Evolutionary conservation across 2,113 vertebrate species (phyloP), one percentile per base, ranked within the genome.

Genomic region (Antechinus flavipes): DNA sequence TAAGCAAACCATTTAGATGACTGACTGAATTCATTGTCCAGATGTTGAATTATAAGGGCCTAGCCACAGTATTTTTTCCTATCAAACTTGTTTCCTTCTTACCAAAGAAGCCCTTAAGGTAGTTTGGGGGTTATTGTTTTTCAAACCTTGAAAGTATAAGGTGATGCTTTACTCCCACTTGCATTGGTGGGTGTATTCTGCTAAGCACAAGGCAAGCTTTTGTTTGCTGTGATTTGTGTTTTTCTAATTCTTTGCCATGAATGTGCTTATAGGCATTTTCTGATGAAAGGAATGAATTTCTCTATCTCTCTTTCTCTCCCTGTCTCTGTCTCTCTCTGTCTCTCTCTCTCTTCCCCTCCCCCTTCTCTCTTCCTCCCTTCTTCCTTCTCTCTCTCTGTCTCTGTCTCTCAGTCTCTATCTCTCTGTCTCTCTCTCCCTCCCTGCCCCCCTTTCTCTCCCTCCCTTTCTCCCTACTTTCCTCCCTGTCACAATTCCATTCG

Each of bases 231-330:
- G 25, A 89, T 91, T 93, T 95, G 42, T 91, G 84, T 54, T 95
- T 61, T 97, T 96, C 90, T 96, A 76, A 91, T 97, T 97, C 42
- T 94, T 95, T 93, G 14, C 54, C 68, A 76, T 42, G 68, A 76
- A 76, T 76, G 68, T 76, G 35, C 68, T 76, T 42, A 76, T 76
- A 76, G 35, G 35, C 68, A 76, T 76, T 42, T 76, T 16, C 68
- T 76, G 68, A 76, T n/a, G 35, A 76, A 42, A 76, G 61, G 61
- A 76, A 76, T n/a, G 30, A 8, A 61, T 61, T 30, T 61, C 56
- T 27, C 10, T 61, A 35, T 76, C 30, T n/a, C 30, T 76, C 61
- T 76, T 35, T 76, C 35, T 76, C 61, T 76, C n/a, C 42, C 68
- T 76, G 35, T 76, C 35, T 76, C 35, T 76, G 35, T 76, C 68